These are phyloP conservation scores for Chrysoperla carnea DNA, from an alignment of 1,140 invertebrate species.

Conservation along the genomic window DNA sequence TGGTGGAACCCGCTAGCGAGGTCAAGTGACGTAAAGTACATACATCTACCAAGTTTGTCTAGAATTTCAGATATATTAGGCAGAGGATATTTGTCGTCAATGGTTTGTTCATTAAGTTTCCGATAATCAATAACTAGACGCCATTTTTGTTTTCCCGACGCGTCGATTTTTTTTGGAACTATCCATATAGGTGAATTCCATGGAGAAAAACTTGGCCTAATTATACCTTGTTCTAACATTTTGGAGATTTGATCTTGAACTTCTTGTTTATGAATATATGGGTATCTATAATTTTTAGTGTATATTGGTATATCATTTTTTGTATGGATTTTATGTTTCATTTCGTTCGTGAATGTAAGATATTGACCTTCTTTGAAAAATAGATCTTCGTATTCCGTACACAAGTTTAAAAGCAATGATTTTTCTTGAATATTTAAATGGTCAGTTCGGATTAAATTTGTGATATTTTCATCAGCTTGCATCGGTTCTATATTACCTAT, in stretches of 20 bases:
- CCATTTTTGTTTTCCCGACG: constrained; percentile 16
- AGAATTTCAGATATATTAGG: constrained; percentile 28
- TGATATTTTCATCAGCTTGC: too few species aligned
- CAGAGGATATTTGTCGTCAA: constrained; percentile 29
- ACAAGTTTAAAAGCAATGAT: constrained; percentile 6
- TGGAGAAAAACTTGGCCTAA: neutral
- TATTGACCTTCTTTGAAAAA: constrained; percentile 8
- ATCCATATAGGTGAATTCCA: constrained; percentile 3
- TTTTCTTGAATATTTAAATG: constrained; percentile 12
- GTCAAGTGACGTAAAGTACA: constrained; percentile 29
- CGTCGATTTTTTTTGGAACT: constrained; percentile 14
- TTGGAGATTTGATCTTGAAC: constrained; percentile 4
- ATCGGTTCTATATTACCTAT: too few species aligned
- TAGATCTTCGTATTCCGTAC: constrained; percentile 9
- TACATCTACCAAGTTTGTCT: constrained; percentile 23
- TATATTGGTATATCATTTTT: neutral
- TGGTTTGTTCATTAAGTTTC: constrained; percentile 21
- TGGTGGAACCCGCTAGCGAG: constrained; percentile 26
- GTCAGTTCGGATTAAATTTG: constrained; percentile 3
- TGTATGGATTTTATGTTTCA: constrained; percentile 9
- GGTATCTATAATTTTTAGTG: constrained; percentile 11
- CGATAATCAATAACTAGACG: constrained; percentile 23
- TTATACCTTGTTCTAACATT: constrained; percentile 3
- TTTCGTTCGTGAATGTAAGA: constrained; percentile 7
- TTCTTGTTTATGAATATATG: constrained; percentile 11